Evolutionary conservation across 2,113 vertebrate genomes (phyloP).

Genomic region (Eublepharis macularius): DNA sequence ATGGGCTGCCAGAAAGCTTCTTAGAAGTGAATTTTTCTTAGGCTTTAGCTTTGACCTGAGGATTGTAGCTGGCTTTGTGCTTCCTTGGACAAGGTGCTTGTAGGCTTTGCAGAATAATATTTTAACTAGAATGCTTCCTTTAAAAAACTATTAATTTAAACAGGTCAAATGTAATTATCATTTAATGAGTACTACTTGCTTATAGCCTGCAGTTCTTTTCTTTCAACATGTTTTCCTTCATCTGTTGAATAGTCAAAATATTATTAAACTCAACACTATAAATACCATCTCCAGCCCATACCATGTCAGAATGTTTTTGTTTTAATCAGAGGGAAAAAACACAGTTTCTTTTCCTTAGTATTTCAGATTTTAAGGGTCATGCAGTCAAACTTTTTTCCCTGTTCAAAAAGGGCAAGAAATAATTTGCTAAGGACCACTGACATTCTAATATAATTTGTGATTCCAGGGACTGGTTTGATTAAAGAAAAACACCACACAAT

Average conservation of each 20-base stretch:
- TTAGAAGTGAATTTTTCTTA: not conserved
- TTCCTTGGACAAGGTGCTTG: not conserved
- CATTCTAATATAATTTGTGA: not conserved
- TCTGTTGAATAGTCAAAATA: not conserved
- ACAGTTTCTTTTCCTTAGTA: not conserved
- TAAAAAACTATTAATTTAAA: not conserved
- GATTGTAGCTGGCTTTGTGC: not conserved
- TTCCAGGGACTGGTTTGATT: not conserved
- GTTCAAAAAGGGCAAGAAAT: not conserved
- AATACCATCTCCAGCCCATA: not conserved
- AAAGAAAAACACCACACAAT: not conserved
- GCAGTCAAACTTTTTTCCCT: not conserved
- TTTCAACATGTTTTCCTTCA: not conserved
- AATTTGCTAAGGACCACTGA: not conserved
- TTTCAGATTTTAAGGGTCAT: not conserved
- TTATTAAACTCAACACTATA: not conserved
- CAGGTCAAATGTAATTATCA: slow-evolving; percentile 12
- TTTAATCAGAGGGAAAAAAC: not conserved
- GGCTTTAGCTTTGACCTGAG: slow-evolving; percentile 10
- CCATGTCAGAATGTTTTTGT: not conserved
- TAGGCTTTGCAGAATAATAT: not conserved
- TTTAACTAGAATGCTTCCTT: slow-evolving; percentile 1
- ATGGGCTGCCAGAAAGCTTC: not conserved
- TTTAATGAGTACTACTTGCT: not conserved
- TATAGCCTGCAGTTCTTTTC: slow-evolving; percentile 1